Percentiles rank a stretch among this genome's conserved stretches.
phyloP scores from a whole-genome alignment of 1,140 invertebrate species.

The Caenorhabditis inopinata region DNA sequence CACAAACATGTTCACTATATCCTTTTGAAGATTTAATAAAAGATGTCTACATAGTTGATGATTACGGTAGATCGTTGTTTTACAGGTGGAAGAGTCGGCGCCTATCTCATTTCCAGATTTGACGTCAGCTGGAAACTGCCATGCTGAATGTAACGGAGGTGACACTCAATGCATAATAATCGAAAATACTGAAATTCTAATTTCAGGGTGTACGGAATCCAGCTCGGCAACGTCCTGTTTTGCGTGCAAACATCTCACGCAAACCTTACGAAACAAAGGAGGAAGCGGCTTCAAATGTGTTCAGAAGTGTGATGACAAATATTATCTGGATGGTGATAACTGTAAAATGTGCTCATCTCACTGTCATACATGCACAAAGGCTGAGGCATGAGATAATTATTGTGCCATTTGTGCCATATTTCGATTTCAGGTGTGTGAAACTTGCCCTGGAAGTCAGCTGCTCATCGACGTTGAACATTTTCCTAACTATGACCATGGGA shows the following conservation, averaged over 20 bases:
- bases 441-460: conserved; percentile 60
- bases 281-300: conserved; percentile 63
- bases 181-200: not conserved
- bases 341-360: conserved; percentile 59
- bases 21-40: too few relatives aligned
- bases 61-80: conserved; percentile 34
- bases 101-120: conserved; percentile 55
- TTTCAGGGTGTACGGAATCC: conserved; percentile 31
- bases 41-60: too few relatives aligned
- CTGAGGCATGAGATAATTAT: conserved; percentile 44
- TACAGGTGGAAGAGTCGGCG: conserved; percentile 48
- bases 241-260: conserved; percentile 60
- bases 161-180: too few relatives aligned
- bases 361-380: conserved; percentile 57
- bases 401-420: not conserved
- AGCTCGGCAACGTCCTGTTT: conserved; percentile 50
- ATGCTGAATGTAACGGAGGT: conserved; percentile 57
- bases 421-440: conserved; percentile 49
- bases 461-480: conserved; percentile 61
- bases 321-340: conserved; percentile 59
- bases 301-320: conserved; percentile 58
- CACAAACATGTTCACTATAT: not conserved
- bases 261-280: conserved; percentile 60
- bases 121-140: conserved; percentile 59
- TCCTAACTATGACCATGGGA: conserved; percentile 60